Base-by-base conservation (phyloP, 2,113 vertebrate species). In the Ammodytes marinus region DNA sequence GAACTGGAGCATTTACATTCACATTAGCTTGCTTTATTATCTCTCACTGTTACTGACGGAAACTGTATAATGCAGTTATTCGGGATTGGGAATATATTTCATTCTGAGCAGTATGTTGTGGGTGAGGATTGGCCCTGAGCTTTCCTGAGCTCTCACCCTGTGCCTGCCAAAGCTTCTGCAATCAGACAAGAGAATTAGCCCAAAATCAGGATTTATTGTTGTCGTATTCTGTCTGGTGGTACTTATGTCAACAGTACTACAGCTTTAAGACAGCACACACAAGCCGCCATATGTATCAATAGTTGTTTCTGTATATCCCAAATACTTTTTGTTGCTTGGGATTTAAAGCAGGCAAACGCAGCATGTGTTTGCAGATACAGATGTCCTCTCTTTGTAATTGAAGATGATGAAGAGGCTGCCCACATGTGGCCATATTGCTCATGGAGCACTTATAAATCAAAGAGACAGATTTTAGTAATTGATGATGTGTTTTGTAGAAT, bases 341-440 rank as follows among this genome's bases (percentile, higher is more conserved):
- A 39, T 80, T 64, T 39, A 58, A 70, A 79, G 69, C 71, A 47
- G 73, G 63, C 66, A 35, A 49, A 49, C 71, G 70, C 74, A 77
- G 74, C 55, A 59, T 84, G 83, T 78, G 72, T 89, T 79, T 83
- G 64, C 49, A 73, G 57, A 82, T 86, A 77, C 82, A 91, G 65
- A 90, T 88, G 85, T 80, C 80, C 74, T 67, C 64, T 65, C 78
- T 74, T 9, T 75, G 55, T 89, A 86, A 90, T 83, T 88, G 77
- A 91, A 85, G 64, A 79, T 91, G 86, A 91, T 86, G 73, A 86
- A 92, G 72, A 75, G 83, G 65, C 57, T 82, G 65, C 74, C 76
- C 63, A 70, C 69, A 58, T 73, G 79, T 74, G 55, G 63, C 74
- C 85, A 77, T 84, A 84, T 82, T 90, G 79, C 59, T 80, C 61